Percentiles rank a stretch among this genome's conserved stretches.
These are phyloP conservation scores for Alexandromys fortis DNA, from an alignment of 2,113 vertebrate genomes.

Conservation along the genomic window DNA sequence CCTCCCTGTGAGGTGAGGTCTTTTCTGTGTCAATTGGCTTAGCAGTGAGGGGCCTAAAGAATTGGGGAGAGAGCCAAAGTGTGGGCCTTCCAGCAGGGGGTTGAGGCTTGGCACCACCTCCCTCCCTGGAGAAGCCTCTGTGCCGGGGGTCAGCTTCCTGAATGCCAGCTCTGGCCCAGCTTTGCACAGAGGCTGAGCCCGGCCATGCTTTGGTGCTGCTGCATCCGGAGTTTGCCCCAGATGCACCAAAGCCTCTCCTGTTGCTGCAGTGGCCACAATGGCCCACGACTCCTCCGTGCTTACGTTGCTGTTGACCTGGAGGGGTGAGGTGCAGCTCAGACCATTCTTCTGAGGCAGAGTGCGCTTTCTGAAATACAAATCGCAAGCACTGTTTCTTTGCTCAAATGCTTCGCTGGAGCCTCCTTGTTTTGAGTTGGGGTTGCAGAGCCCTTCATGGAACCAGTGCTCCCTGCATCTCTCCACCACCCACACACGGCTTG, in stretches of 20 bases:
- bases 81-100: neutral
- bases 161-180: neutral
- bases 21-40: neutral
- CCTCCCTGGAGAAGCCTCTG: neutral
- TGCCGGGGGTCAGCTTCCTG: neutral
- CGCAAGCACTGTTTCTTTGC: neutral
- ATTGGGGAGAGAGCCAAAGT: neutral
- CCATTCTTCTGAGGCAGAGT: neutral
- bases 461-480: neutral
- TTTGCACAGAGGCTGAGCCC: neutral
- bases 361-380: slow-evolving; percentile 36
- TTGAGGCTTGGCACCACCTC: neutral
- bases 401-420: neutral
- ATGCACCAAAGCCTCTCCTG: neutral
- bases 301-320: slow-evolving; percentile 54
- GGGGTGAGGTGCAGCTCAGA: slow-evolving; percentile 60
- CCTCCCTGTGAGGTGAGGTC: neutral
- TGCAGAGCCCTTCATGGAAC: neutral
- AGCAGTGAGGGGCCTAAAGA: neutral
- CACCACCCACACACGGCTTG: neutral
- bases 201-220: slow-evolving; percentile 10
- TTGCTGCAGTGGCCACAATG: neutral
- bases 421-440: slow-evolving; percentile 31
- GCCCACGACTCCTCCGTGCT: neutral
- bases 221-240: neutral